These are phyloP conservation scores for Diglossa cyanea DNA, from an alignment of 2,797 vertebrate genomes.

Conservation along the genomic window DNA sequence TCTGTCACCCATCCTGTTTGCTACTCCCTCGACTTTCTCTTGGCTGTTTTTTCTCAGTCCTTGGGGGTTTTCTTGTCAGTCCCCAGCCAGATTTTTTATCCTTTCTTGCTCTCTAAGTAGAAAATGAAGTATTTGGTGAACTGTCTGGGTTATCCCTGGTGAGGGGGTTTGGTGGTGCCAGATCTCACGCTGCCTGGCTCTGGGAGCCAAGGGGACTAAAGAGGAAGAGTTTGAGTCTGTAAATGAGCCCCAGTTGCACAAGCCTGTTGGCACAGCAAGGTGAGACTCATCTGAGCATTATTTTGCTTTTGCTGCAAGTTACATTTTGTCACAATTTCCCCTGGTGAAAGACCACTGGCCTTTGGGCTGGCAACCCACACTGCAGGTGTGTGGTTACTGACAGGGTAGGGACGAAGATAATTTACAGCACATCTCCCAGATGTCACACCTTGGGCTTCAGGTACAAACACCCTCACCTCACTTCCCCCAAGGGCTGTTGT, in stretches of 20 bases:
- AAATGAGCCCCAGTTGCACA: background rate
- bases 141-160: background rate
- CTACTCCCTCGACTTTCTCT: background rate
- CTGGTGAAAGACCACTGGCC: background rate
- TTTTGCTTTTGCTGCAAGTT: background rate
- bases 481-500: background rate
- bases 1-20: background rate
- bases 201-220: background rate
- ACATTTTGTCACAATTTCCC: background rate
- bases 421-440: background rate
- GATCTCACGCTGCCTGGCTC: background rate
- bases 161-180: background rate
- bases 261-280: background rate
- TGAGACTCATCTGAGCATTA: background rate
- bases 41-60: background rate
- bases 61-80: background rate
- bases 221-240: background rate
- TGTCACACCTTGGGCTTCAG: background rate
- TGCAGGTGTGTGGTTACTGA: background rate
- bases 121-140: background rate
- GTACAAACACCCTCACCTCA: background rate
- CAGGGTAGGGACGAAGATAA: background rate
- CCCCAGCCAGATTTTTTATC: background rate
- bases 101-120: background rate
- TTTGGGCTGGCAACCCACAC: background rate